These are phyloP conservation scores for Intellagama lesueurii DNA, from an alignment of 2,797 vertebrate species.

Conservation along the genomic window DNA sequence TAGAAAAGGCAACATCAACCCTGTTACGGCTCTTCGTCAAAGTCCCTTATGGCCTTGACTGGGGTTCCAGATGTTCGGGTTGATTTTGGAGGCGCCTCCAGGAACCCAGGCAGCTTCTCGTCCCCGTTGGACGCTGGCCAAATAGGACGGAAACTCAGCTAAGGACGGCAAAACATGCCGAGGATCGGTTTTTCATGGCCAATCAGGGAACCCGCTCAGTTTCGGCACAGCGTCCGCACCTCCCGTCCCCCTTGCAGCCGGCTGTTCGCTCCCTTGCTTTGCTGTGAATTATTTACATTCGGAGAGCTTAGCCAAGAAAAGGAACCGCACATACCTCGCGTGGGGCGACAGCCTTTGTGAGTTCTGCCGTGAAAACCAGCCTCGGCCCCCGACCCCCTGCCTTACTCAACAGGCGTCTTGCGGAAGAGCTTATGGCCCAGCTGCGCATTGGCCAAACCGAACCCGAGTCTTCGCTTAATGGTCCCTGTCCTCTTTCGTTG, in stretches of 20 bases:
- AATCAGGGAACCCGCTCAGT: neutral
- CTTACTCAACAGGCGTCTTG: neutral
- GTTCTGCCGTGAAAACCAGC: neutral
- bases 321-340: neutral
- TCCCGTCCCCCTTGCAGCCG: neutral
- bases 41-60: neutral
- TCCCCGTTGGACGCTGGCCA: neutral
- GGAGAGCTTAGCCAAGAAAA: neutral
- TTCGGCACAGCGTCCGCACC: neutral
- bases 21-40: neutral
- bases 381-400: rapidly evolving
- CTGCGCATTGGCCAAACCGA: no score
- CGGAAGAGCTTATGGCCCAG: neutral
- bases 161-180: neutral
- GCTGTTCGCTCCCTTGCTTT: neutral
- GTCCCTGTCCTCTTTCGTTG: no score
- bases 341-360: neutral
- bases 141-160: neutral
- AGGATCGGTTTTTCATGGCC: no score
- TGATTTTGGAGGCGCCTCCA: neutral
- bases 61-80: neutral
- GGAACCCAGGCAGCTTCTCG: neutral
- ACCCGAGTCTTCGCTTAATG: no score
- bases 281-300: neutral
- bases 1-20: neutral